A percentile compares a stretch with the other conserved stretches of the same genome.
Conservation (phyloP, 2,797 vertebrate species). For the Sebastes minor region DNA sequence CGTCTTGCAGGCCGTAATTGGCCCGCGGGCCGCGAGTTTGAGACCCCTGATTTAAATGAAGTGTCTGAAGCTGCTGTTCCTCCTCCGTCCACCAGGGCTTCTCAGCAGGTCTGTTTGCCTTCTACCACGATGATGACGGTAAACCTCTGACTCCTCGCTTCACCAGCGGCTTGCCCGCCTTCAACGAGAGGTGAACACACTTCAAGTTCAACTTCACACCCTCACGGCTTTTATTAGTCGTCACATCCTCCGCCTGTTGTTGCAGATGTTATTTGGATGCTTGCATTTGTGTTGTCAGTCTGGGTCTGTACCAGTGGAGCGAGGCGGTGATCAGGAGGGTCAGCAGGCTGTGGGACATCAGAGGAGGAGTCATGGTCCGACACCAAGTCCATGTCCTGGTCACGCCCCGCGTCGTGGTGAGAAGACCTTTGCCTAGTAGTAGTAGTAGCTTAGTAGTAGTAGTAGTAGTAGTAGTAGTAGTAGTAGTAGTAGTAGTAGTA, state of each 20-base stretch:
- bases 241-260: too few relatives aligned
- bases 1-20: too few relatives aligned
- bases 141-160: constrained; percentile 92
- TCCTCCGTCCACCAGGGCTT: constrained; percentile 85
- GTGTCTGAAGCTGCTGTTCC: background rate
- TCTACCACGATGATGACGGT: constrained; percentile 93
- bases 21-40: too few relatives aligned
- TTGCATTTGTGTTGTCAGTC: constrained; percentile 72
- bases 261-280: too few relatives aligned
- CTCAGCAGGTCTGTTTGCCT: constrained; percentile 96
- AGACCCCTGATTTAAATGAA: background rate
- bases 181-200: constrained; percentile 90
- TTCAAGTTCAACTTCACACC: background rate
- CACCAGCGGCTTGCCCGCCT: constrained; percentile 91
- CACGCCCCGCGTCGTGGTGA: constrained; percentile 94
- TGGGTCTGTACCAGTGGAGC: constrained; percentile 98
- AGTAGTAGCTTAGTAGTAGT: too few relatives aligned
- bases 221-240: too few relatives aligned
- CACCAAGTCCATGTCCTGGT: constrained; percentile 91
- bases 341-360: constrained; percentile 89
- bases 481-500: too few relatives aligned
- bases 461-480: too few relatives aligned
- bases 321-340: constrained; percentile 88
- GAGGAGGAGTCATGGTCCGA: constrained; percentile 84
- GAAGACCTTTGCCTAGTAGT: constrained; percentile 24